Evolutionary conservation across 2,113 vertebrate species (phyloP), one percentile per base, ranked within the genome.

Genomic region (Cyprinodon tularosa): DNA sequence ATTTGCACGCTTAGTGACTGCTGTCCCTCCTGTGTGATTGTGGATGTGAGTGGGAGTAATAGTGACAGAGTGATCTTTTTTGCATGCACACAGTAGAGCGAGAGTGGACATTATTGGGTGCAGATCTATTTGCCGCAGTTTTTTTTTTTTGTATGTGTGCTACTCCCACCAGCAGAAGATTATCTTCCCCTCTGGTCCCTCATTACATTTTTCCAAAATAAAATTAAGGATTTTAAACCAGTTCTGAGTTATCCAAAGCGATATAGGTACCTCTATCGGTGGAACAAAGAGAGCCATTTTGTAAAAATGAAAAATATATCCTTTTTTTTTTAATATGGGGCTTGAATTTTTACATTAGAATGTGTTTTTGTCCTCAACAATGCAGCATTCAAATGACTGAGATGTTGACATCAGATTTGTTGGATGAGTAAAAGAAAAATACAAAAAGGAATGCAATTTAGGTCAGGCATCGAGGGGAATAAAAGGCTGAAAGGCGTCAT

Each of bases 261-360:
- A 90, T 86, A 62, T 77, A 82, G 85, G 89, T 91, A 93, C 89
- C 91, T 91, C 84, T 82, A 77, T 94, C 93, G 92, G 91, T 94
- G 89, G 88, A 93, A 91, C 86, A 90, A 91, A 85, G 83, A 89
- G 89, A 93, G 89, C 84, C 88, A 86, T 94, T 93, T 95, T 93
- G 88, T 93, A 88, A 89, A 57, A 57, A 81, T 47, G 61, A 80
- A 79, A 70, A 63, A 50, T 5, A 14, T 87, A 83, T 88, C 86
- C 77, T 14, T 59, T 66, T 86, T 82, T 86, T 89, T 92, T 91
- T 78, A 80, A 89, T 84, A 77, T 70, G 84, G 88, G 91, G 91
- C 84, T 90, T 88, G 88, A 85, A 88, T 84, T 91, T 89, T 91
- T 91, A 91, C 88, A 89, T 84, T 80, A 22, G 38, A 75, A 59